Evolutionary conservation across 92 coral and sea anemone species (phyloP).

Genomic region (Hydrozoanthus gracilis): DNA sequence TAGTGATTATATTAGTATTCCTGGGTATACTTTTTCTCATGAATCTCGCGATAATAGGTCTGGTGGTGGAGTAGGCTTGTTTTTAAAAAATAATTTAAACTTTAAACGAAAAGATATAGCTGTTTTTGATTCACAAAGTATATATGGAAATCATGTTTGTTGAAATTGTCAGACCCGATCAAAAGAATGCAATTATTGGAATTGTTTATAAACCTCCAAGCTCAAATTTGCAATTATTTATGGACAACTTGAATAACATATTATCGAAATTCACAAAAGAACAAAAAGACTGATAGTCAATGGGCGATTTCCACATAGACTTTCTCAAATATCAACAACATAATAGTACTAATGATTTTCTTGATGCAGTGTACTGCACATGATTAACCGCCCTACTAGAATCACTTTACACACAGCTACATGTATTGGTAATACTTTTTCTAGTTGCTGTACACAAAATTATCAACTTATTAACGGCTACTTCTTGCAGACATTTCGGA

Average conservation of each 20-base stretch:
- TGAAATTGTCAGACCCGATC: constrained; percentile 50
- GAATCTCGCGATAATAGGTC: constrained; percentile 41
- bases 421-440: constrained; percentile 27
- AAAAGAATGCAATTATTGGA: constrained; percentile 40
- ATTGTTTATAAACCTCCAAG: constrained; percentile 47
- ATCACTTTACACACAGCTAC: constrained; percentile 35
- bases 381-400: constrained; percentile 4
- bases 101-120: constrained; percentile 46
- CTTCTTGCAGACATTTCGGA: constrained; percentile 32
- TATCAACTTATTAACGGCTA: constrained; percentile 10
- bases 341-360: constrained; percentile 17
- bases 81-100: constrained; percentile 37
- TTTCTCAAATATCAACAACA: constrained; percentile 10
- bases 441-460: background rate
- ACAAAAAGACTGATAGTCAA: background rate
- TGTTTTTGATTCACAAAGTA: constrained; percentile 29
- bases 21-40: constrained; percentile 35
- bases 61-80: constrained; percentile 55
- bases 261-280: background rate
- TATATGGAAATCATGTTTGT: constrained; percentile 52
- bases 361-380: background rate
- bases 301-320: constrained; percentile 22
- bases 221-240: background rate
- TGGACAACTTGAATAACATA: background rate
- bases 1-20: constrained; percentile 16